A percentile compares a stretch with the other conserved stretches of the same genome.
These are phyloP conservation scores for Chromobotia macracanthus DNA, from an alignment of 2,797 vertebrate species.

Conservation along the genomic window DNA sequence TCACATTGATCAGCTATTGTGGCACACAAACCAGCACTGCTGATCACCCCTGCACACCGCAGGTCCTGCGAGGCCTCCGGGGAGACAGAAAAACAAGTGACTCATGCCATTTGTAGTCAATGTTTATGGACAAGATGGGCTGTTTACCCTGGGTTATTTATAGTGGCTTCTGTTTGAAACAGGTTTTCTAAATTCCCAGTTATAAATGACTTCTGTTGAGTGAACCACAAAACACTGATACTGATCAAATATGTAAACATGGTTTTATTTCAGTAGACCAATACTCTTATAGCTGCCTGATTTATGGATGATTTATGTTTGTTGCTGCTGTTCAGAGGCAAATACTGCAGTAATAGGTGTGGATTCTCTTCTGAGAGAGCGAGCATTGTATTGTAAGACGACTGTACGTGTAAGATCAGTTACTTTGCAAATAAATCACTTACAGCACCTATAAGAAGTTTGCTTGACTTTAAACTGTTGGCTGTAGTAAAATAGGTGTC, in stretches of 20 bases:
- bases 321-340: too few relatives aligned
- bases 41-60: constrained; percentile 4
- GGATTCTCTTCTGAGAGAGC: too few relatives aligned
- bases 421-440: neutral
- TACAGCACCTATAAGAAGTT: neutral
- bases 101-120: constrained; percentile 46
- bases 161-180: constrained; percentile 43
- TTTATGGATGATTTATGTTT: too few relatives aligned
- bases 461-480: neutral
- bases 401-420: too few relatives aligned
- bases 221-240: neutral
- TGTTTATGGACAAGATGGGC: constrained; percentile 45
- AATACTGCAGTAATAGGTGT: too few relatives aligned
- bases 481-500: neutral
- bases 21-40: constrained; percentile 14
- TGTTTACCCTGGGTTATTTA: constrained; percentile 50
- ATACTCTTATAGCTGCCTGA: too few relatives aligned
- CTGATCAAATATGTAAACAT: too few relatives aligned
- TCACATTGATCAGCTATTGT: constrained; percentile 32
- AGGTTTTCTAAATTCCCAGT: constrained; percentile 9
- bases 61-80: constrained; percentile 16
- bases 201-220: neutral
- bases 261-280: too few relatives aligned
- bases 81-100: constrained; percentile 40
- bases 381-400: too few relatives aligned